Base-by-base conservation (phyloP, 2,113 vertebrate genomes). In the Corydoras sp. region DNA sequence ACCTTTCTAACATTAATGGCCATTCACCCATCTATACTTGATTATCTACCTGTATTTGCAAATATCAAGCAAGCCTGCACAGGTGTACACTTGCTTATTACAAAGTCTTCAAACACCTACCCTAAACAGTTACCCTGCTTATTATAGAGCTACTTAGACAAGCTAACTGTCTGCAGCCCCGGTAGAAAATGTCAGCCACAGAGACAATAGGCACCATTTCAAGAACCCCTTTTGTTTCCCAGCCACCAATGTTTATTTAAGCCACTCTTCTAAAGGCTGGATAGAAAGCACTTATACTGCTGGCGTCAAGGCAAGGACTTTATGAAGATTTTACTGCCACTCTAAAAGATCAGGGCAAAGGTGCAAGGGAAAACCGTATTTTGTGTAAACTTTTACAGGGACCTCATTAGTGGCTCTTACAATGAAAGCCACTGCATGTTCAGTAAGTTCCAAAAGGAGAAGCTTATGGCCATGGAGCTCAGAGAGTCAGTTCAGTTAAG, bases 171-270 rank as follows among this genome's bases (percentile, higher is more conserved):
- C 54, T 56, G 54, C 54, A 56, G 54, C n/a, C 54, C 15, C 4
- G 9, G 54, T 56, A 56, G n/a, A 13, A 13, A 53, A 60, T 70
- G 76, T 32, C 56, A 24, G 73, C 51, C 62, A 59, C 18, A 24
- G 35, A 53, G 32, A 59, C 72, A 72, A 53, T 35, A 53, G 62
- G 24, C 31, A 18, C 71, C 35, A 24, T 61, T 54, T 64, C 50
- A n/a, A 68, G 56, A 35, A 13, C 49, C 62, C 51, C 31, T 63
- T 75, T 71, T 66, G 49, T 72, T 70, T 59, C 31, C 18, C 13
- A 9, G n/a, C 29, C 32, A 31, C 58, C 60, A 29, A 55, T 63
- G 62, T 51, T 54, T 69, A 75, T 50, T 71, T 58, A 68, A 72
- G 59, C 58, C 68, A 62, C 53, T 74, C 71, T 43, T 67, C 35